Percentiles rank a stretch among this genome's conserved stretches.
These are phyloP conservation scores for Agonopterix arenella DNA, from an alignment of 2,888 invertebrate species.

Conservation along the genomic window DNA sequence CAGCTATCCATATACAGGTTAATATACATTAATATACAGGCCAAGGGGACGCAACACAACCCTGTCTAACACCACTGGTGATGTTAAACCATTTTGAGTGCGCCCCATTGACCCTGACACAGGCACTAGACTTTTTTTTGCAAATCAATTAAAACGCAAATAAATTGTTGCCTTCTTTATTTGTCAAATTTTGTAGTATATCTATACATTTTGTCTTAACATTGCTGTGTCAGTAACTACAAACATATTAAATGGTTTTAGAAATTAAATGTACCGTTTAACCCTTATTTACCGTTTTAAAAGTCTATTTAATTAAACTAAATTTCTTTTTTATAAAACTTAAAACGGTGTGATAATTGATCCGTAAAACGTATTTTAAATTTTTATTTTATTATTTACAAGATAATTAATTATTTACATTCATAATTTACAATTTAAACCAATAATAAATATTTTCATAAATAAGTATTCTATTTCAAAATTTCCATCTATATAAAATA, in stretches of 20 bases:
- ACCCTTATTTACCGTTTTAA: conserved; percentile 13
- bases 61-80: too few species aligned
- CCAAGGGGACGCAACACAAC: too few species aligned
- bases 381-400: conserved; percentile 21
- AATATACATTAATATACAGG: too few species aligned
- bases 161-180: conserved; percentile 62
- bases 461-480: conserved; percentile 21
- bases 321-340: conserved; percentile 7
- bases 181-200: conserved; percentile 68
- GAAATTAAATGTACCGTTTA: conserved; percentile 17
- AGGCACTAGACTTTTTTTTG: too few species aligned
- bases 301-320: conserved; percentile 15
- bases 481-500: conserved; percentile 30
- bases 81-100: too few species aligned
- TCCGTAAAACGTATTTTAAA: conserved; percentile 19
- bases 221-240: conserved; percentile 26
- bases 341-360: conserved; percentile 9
- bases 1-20: too few species aligned
- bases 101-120: too few species aligned
- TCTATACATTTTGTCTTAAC: conserved; percentile 25
- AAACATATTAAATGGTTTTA: conserved; percentile 11
- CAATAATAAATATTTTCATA: conserved; percentile 14
- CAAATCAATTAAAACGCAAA: conserved; percentile 21
- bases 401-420: conserved; percentile 19
- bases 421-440: conserved; percentile 7